Percentiles rank a stretch among this genome's conserved stretches.
These are phyloP conservation scores for Meloidogyne floridensis DNA, from an alignment of 1,140 invertebrate species.

Conservation along the genomic window DNA sequence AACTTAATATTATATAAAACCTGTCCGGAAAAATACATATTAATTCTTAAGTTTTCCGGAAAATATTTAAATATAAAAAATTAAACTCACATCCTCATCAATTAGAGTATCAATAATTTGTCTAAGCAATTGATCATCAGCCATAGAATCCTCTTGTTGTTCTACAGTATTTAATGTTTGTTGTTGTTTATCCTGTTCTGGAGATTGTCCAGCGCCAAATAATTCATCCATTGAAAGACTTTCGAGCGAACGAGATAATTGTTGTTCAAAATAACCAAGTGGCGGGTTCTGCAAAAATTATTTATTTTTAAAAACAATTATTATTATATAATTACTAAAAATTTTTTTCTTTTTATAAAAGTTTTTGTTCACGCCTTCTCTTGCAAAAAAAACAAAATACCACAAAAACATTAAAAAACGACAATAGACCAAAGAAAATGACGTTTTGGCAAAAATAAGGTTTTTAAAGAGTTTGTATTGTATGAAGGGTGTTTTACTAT, in stretches of 20 bases:
- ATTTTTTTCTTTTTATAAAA: not conserved
- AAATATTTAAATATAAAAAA: not conserved
- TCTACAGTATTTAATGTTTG: not conserved
- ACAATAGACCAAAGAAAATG: not conserved
- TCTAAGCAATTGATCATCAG: conserved; percentile 11
- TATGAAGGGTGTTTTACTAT: too few species aligned
- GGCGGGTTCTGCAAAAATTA: conserved; percentile 15
- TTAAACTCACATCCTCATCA: conserved; percentile 24
- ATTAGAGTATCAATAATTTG: conserved; percentile 25
- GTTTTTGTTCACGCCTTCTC: not conserved
- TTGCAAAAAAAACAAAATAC: not conserved
- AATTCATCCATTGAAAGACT: conserved; percentile 17
- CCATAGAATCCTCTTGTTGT: not conserved
- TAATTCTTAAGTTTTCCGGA: too few species aligned
- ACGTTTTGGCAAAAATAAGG: not conserved
- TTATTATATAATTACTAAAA: not conserved
- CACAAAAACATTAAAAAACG: not conserved
- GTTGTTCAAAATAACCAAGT: conserved; percentile 15
- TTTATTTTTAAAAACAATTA: not conserved
- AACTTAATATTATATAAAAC: too few species aligned
- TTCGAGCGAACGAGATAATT: conserved; percentile 23
- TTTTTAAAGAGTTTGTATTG: too few species aligned
- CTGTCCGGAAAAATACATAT: too few species aligned
- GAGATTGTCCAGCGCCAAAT: conserved; percentile 1
- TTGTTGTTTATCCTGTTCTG: not conserved